Percentiles rank a stretch among this genome's conserved stretches.
Conservation (phyloP, 2,113 vertebrate genomes). For the Ceyx margarethae region DNA sequence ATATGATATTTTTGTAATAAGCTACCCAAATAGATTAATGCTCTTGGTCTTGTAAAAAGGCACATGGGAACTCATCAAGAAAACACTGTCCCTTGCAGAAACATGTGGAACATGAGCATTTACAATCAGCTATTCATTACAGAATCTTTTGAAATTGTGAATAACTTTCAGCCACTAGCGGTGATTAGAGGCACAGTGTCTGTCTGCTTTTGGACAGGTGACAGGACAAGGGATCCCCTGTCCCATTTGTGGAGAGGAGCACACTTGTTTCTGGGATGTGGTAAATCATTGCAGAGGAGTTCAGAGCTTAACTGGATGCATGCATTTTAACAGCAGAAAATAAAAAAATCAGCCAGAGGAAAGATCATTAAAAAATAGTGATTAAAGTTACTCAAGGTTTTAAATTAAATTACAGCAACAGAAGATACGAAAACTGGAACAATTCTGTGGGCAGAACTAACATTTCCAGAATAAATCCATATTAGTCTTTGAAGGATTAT, state of each 20-base stretch:
- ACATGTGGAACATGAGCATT: background rate
- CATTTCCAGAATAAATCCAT: background rate
- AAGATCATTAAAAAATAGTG: background rate
- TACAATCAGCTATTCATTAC: background rate
- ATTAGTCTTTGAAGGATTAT: background rate
- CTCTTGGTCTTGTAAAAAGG: background rate
- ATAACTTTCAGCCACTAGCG: background rate
- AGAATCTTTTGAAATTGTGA: background rate
- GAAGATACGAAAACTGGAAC: background rate
- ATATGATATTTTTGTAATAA: background rate
- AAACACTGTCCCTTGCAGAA: background rate
- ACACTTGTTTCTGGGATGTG: accelerated
- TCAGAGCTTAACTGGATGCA: background rate
- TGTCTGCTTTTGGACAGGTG: background rate
- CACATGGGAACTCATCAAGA: background rate
- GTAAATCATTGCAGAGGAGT: background rate
- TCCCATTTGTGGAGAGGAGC: background rate
- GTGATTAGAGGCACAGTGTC: background rate
- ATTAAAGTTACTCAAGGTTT: background rate
- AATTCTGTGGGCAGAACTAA: slow-evolving; percentile 1
- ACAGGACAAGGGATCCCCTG: background rate
- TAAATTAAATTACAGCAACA: background rate
- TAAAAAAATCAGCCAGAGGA: background rate
- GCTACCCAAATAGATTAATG: background rate
- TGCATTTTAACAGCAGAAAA: background rate